These are phyloP conservation scores for Alcedo quadribrachys DNA, from an alignment of 2,797 vertebrate genomes.

Conservation along the genomic window DNA sequence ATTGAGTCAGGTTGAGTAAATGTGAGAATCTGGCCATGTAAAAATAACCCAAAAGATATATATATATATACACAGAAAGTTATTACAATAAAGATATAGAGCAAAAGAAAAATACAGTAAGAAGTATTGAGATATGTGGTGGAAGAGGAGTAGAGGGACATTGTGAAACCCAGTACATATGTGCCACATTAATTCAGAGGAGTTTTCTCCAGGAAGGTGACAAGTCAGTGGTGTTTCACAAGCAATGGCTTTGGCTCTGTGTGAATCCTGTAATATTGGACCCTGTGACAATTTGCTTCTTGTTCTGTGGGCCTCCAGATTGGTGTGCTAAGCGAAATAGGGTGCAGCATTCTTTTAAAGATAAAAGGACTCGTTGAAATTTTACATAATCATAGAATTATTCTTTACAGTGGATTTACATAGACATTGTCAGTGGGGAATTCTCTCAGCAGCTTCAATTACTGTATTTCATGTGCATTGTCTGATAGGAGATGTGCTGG, in stretches of 20 bases:
- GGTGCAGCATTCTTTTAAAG: slow-evolving; percentile 61
- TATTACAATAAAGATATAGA: neutral
- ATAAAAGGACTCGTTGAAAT: slow-evolving; percentile 70
- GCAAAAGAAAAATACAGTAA: neutral
- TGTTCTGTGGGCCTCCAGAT: slow-evolving; percentile 18
- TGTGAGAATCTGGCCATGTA: neutral
- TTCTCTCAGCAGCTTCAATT: slow-evolving; percentile 69
- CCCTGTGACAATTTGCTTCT: neutral
- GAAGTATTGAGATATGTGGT: neutral
- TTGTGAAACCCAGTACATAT: neutral
- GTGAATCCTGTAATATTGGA: slow-evolving; percentile 14
- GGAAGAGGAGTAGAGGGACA: neutral
- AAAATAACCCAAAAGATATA: neutral
- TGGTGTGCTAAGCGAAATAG: slow-evolving; percentile 44
- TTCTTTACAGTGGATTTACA: slow-evolving; percentile 69
- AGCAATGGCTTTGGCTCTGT: neutral
- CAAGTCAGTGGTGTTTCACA: fast-evolving
- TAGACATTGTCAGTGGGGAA: slow-evolving; percentile 70
- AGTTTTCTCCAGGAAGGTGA: neutral
- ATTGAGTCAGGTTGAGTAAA: neutral
- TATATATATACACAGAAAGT: neutral
- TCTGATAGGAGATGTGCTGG: slow-evolving; percentile 69
- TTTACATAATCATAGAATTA: slow-evolving; percentile 72
- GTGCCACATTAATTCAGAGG: neutral
- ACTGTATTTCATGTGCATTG: slow-evolving; percentile 63